A percentile compares a stretch with the other conserved stretches of the same genome.
These are phyloP conservation scores for Drosophila helvetica DNA, from an alignment of 2,888 invertebrate genomes.

Conservation along the genomic window DNA sequence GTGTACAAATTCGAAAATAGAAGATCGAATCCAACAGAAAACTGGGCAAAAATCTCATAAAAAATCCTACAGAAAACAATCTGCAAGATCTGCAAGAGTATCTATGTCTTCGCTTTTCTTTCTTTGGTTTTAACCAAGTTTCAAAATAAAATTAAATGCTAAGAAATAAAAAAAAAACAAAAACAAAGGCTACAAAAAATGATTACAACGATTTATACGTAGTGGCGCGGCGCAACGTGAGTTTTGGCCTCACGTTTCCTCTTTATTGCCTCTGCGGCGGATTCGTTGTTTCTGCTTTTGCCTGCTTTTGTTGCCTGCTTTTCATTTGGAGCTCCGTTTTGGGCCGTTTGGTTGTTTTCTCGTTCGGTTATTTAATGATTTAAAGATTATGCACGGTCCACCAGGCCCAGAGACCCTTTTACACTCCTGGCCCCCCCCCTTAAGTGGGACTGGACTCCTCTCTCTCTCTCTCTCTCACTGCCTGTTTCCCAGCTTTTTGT, in stretches of 20 bases:
- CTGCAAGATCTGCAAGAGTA: not conserved
- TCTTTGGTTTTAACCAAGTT: slow-evolving; percentile 44
- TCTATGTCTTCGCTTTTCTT: slow-evolving; percentile 23
- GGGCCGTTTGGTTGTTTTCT: not conserved
- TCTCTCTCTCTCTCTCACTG: not conserved
- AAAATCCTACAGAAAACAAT: not conserved
- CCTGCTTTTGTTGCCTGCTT: slow-evolving; percentile 38
- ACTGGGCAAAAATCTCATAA: not conserved
- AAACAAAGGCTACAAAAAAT: slow-evolving; percentile 38
- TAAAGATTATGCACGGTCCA: slow-evolving; percentile 75
- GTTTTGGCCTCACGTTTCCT: slow-evolving; percentile 74
- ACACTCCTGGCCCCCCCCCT: slow-evolving; percentile 31
- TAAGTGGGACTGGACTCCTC: slow-evolving; percentile 1
- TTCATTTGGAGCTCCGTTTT: slow-evolving; percentile 49
- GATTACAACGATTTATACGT: slow-evolving; percentile 68
- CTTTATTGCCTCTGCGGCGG: slow-evolving; percentile 65
- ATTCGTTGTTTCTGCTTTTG: slow-evolving; percentile 28
- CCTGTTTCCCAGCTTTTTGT: not conserved
- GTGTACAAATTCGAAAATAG: too few relatives aligned
- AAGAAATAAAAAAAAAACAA: slow-evolving; percentile 32
- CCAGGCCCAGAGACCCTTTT: slow-evolving; percentile 55
- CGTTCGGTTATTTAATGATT: slow-evolving; percentile 75
- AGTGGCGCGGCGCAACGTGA: slow-evolving; percentile 56
- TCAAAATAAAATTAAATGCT: slow-evolving; percentile 67
- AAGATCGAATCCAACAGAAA: not conserved